Evolutionary conservation across 2,113 vertebrate species (phyloP).

Genomic region (human): GRCh38 chr21:19028501-19029000

Average conservation of each 20-base stretch:
- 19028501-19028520: neutral
- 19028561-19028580: neutral
- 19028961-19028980: neutral
- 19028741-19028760: conserved; percentile 37
- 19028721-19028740: conserved; percentile 16
- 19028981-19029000: no score
- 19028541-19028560: neutral
- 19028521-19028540: neutral
- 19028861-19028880: conserved; percentile 44
- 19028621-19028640: neutral
- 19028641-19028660: neutral
- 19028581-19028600: neutral
- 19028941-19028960: neutral
- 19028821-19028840: neutral
- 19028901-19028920: neutral
- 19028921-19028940: neutral
- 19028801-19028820: neutral
- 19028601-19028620: neutral
- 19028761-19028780: conserved; percentile 21
- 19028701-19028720: conserved; percentile 13
- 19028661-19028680: neutral
- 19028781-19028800: conserved; percentile 18
- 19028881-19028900: neutral
- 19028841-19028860: conserved; percentile 37
- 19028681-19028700: neutral